phyloP scores from a whole-genome alignment of 2,888 invertebrate genomes.

The Adineta ricciae region DNA sequence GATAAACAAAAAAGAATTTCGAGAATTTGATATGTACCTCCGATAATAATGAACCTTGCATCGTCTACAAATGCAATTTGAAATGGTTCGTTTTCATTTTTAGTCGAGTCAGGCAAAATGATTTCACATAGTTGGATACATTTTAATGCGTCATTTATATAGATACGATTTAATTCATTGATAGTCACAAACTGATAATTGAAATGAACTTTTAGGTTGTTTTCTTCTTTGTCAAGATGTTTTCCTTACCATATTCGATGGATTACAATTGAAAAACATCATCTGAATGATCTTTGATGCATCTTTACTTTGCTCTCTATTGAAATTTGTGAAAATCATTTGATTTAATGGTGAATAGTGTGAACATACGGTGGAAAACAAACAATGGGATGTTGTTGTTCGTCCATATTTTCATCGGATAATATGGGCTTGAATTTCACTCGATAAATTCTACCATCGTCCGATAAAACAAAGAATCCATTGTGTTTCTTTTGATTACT shows the following conservation, averaged over 20 bases:
- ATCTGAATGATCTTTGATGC: neutral
- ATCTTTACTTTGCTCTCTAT: slow-evolving; percentile 8
- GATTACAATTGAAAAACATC: neutral
- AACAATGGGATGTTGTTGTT: neutral
- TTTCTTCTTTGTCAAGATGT: too few species aligned
- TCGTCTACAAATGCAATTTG: neutral
- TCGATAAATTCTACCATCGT: neutral
- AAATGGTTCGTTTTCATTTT: neutral
- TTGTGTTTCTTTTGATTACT: neutral
- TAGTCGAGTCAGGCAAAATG: neutral
- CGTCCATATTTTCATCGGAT: neutral
- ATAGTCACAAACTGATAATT: neutral
- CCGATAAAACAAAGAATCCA: neutral
- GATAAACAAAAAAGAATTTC: too few species aligned
- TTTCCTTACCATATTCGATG: neutral
- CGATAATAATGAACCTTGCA: neutral
- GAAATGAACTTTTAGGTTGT: neutral
- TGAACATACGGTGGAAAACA: neutral
- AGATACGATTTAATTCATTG: neutral
- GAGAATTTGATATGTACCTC: too few species aligned
- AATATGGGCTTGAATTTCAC: neutral
- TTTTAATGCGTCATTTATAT: slow-evolving; percentile 8
- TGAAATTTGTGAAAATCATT: too few species aligned
- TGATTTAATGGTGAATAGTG: neutral
- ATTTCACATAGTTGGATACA: slow-evolving; percentile 19